phyloP scores from a whole-genome alignment of 2,113 vertebrate species.

The Cairina moschata region DNA sequence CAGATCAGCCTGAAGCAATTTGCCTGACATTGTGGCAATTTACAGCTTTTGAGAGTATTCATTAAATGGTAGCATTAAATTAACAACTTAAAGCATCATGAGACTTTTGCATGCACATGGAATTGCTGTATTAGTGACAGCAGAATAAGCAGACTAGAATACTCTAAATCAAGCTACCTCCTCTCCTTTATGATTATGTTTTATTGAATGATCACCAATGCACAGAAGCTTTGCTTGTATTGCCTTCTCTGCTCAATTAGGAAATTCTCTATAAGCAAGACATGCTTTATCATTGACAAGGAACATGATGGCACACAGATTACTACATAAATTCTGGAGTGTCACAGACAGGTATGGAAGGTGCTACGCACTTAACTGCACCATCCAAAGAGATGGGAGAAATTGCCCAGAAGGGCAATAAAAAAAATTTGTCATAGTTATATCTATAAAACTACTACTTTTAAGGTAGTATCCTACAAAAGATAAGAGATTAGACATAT shows the following conservation, averaged over 20 bases:
- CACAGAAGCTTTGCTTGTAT: conserved; percentile 23
- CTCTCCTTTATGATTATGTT: conserved; percentile 12
- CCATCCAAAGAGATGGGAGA: background rate
- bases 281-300: conserved; percentile 38
- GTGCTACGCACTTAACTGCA: background rate
- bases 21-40: background rate
- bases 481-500: background rate
- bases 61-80: conserved; percentile 39
- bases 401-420: background rate
- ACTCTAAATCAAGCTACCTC: background rate
- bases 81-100: background rate
- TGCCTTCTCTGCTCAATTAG: conserved; percentile 24
- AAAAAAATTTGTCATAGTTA: background rate
- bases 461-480: background rate
- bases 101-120: background rate
- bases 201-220: conserved; percentile 18
- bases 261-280: conserved; percentile 13
- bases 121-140: background rate
- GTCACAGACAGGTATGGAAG: background rate
- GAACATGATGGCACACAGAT: background rate
- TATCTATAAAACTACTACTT: background rate
- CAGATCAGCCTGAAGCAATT: background rate
- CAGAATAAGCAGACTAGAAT: background rate
- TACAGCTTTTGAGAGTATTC: conserved; percentile 21
- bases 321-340: conserved; percentile 25